Evolutionary conservation across 2,797 vertebrate genomes (phyloP), one percentile per base, ranked within the genome.

Genomic region (Dromococcyx pavoninus): DNA sequence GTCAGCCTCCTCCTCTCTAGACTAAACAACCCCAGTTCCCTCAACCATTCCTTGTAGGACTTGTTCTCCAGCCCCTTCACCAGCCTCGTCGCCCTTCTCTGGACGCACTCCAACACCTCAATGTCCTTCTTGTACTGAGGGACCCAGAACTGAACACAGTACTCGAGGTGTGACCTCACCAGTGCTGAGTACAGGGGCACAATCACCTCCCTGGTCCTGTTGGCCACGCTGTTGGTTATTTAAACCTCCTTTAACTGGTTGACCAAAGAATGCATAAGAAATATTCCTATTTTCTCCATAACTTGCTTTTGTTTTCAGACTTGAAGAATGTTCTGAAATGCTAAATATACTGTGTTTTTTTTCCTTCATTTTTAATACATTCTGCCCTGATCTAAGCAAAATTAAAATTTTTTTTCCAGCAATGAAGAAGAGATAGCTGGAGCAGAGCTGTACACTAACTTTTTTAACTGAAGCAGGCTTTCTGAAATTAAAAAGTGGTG

Each of bases 311-410:
- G 4, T 71, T 93, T 91, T 75, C 64, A 74, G 27, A 60, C 53
- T 62, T 79, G 23, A 86, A 93, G 54, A 74, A 32, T 35, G 50
- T 93, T 94, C 74, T 51, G 39, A 89, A 93, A 84, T 93, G 50
- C 17, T 87, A 75, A 61, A 48, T 69, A 41, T 62, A 33, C 10
- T 87, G n/a, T 0, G 0, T n/a, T 58, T 32, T 88, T 90, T 8
- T 88, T 84, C 53, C 27, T 79, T 64, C 51, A 8, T 84, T 89
- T 87, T 27, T 84, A 58, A 57, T 75, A 91, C 86, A 17, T 78
- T 86, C 23, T 84, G 32, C 25, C 23, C 19, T 48, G 43, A 61
- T 48, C 53, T 72, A 50, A 79, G 25, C 10, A 88, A 86, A 86
- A 85, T 61, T 56, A 88, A 28, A 37, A 37, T 11, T 70, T 81